A percentile compares a stretch with the other conserved stretches of the same genome.
Evolutionary conservation across 1,140 invertebrate species (phyloP).

Genomic region (Leptoteleia sp.): DNA sequence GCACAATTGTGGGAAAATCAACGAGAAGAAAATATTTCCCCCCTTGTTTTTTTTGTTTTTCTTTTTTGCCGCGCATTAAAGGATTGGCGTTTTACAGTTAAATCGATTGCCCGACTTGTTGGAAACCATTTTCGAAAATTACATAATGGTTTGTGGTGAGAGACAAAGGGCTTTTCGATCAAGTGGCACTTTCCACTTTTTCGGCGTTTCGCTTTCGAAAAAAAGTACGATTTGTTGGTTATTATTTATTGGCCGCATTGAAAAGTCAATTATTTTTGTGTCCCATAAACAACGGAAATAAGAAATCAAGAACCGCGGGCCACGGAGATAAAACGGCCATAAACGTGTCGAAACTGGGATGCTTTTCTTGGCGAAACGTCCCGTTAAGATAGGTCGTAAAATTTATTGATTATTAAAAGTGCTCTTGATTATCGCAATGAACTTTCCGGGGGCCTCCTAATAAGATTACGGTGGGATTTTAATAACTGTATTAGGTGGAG

Average conservation of each 20-base stretch:
- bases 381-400: constrained; percentile 15
- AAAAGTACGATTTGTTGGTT: neutral
- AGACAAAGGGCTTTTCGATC: constrained; percentile 5
- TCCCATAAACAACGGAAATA: constrained; percentile 8
- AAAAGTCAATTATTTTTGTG: constrained; percentile 27
- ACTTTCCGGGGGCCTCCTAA: constrained; percentile 16
- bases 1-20: neutral
- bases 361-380: constrained; percentile 10
- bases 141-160: neutral
- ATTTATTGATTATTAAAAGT: constrained; percentile 41
- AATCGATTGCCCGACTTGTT: neutral
- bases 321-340: constrained; percentile 1
- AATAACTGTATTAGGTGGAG: constrained; percentile 30
- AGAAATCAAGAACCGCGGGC: constrained; percentile 6
- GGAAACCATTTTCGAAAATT: constrained; percentile 12
- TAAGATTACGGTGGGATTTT: constrained; percentile 40
- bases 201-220: constrained; percentile 7
- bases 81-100: constrained; percentile 20
- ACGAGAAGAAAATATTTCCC: constrained; percentile 4
- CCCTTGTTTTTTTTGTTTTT: too few species aligned
- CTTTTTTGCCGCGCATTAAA: neutral
- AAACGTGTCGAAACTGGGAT: constrained; percentile 13
- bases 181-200: constrained; percentile 12
- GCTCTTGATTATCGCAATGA: constrained; percentile 32
- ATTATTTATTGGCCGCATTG: constrained; percentile 13